Evolutionary conservation across 1,140 invertebrate genomes (phyloP).

Genomic region (Spodoptera litura): DNA sequence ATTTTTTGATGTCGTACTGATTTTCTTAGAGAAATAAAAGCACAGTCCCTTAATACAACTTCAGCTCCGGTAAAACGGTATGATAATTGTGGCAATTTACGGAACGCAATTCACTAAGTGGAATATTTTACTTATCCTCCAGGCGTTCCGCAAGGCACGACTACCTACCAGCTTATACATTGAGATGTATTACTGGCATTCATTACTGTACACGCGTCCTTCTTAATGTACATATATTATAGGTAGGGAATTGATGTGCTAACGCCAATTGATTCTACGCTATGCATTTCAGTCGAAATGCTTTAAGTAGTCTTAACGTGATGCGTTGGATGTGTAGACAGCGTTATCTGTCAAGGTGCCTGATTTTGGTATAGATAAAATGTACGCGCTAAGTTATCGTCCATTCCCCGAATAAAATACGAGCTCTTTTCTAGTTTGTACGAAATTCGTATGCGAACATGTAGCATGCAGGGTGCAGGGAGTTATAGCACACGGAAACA

Average conservation of each 20-base stretch:
- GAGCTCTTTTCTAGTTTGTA: slow-evolving; percentile 54
- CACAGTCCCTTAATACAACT: slow-evolving; percentile 22
- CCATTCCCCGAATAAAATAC: slow-evolving; percentile 68
- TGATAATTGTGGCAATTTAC: slow-evolving; percentile 72
- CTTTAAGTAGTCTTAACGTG: slow-evolving; percentile 21
- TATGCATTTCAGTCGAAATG: no score
- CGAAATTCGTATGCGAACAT: slow-evolving; percentile 70
- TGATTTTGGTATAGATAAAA: slow-evolving; percentile 66
- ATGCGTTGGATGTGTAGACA: slow-evolving; percentile 27
- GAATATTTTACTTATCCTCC: slow-evolving; percentile 78
- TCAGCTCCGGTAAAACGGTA: slow-evolving; percentile 57
- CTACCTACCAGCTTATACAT: slow-evolving; percentile 69
- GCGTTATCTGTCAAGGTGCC: slow-evolving; percentile 61
- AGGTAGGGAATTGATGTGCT: slow-evolving; percentile 28
- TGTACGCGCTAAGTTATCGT: slow-evolving; percentile 48
- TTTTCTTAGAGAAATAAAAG: slow-evolving; percentile 36
- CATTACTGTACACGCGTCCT: slow-evolving; percentile 61
- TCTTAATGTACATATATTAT: slow-evolving; percentile 50
- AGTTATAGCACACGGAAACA: slow-evolving; percentile 68
- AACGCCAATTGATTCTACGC: neutral
- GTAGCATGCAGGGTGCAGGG: slow-evolving; percentile 66
- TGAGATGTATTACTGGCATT: slow-evolving; percentile 71
- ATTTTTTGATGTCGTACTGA: slow-evolving; percentile 34
- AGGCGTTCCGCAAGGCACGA: slow-evolving; percentile 68
- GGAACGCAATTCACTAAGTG: slow-evolving; percentile 76